Conservation (phyloP, 1,140 invertebrate genomes). For the Philopotamus ludificatus region DNA sequence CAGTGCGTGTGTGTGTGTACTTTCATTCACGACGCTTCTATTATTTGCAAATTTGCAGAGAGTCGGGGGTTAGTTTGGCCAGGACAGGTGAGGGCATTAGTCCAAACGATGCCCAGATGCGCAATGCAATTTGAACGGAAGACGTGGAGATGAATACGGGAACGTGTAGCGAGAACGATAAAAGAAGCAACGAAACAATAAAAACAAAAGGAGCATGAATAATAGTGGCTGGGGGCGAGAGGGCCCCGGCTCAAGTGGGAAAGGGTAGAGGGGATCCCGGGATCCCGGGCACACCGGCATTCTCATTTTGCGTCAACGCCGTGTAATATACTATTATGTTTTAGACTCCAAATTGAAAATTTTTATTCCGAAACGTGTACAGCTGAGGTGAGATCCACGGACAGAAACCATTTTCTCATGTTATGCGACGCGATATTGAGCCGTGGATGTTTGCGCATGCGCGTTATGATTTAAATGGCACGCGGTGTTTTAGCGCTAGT, state of each 20-base stretch:
- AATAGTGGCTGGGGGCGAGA: conserved; percentile 12
- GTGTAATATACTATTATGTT: conserved; percentile 25
- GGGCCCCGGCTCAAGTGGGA: background rate
- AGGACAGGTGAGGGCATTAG: conserved; percentile 9
- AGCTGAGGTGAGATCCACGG: no score
- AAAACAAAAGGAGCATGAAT: conserved; percentile 27
- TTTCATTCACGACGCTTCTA: no score
- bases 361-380: conserved; percentile 15
- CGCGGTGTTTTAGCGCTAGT: no score
- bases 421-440: background rate
- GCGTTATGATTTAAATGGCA: no score
- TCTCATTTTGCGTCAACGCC: conserved; percentile 28
- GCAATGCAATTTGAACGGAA: conserved; percentile 16
- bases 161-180: conserved; percentile 2
- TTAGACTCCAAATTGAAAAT: conserved; percentile 31
- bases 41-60: no score
- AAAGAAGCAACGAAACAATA: conserved; percentile 22
- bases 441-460: no score
- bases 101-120: conserved; percentile 12
- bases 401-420: background rate
- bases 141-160: conserved; percentile 6
- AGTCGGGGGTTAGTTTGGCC: no score
- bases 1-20: no score
- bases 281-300: background rate
- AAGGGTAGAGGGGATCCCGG: background rate